Evolutionary conservation across 2,888 invertebrate genomes (phyloP).

Genomic region (Patella caerulea): DNA sequence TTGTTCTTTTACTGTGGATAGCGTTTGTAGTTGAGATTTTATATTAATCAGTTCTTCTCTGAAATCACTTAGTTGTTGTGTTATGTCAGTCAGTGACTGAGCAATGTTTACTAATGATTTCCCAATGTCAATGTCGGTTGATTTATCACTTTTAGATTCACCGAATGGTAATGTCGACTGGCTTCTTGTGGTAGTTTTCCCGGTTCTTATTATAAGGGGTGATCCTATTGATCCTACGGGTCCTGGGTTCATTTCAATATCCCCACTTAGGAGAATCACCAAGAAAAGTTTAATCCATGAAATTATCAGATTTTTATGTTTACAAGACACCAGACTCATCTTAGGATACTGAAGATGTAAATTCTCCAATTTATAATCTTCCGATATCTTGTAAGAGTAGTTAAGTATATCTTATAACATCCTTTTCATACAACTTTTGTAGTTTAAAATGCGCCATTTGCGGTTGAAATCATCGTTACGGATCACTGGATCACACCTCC

Average conservation of each 20-base stretch:
- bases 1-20: background rate
- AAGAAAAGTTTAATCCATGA: no score
- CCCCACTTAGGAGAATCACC: background rate
- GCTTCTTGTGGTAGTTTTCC: background rate
- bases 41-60: background rate
- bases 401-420: no score
- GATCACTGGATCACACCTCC: no score
- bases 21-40: conserved; percentile 4
- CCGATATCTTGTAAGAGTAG: no score
- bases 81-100: background rate
- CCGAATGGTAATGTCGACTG: conserved; percentile 7
- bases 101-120: background rate
- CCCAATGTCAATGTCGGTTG: background rate
- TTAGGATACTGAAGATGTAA: no score
- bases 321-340: no score
- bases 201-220: background rate
- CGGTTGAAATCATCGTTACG: no score
- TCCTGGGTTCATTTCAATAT: conserved; percentile 5
- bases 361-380: no score
- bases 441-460: no score
- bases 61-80: conserved; percentile 7
- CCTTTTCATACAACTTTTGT: no score
- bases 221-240: background rate
- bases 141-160: background rate
- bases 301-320: no score